Base-by-base conservation (phyloP, 2,888 invertebrate species). In the Parnassius smintheus region DNA sequence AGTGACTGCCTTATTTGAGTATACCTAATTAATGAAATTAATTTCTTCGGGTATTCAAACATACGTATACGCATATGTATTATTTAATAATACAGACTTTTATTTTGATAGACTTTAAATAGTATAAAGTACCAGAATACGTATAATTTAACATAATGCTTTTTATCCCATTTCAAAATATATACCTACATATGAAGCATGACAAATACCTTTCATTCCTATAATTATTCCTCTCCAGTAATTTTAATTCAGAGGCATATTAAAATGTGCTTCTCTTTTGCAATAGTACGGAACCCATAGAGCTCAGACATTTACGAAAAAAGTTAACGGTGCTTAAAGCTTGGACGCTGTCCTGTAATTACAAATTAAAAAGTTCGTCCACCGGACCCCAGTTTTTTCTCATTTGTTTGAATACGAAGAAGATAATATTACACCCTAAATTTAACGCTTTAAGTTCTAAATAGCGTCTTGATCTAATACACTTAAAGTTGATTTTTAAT, bases 301-400 rank as follows among this genome's bases (percentile, higher is more conserved):
- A 79, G 81, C 78, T 79, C 78, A 81, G 86, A 84, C 83, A 85
- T 86, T 88, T 85, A 81, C 82, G 81, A 83, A 89, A 87, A 60
- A 90, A 91, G 88, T 88, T 90, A 91, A 91, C 90, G 91, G 85
- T 80, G 84, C 91, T 84, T 87, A 86, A 86, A 90, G 89, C 88
- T 83, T 81, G 89, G 88, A 83, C 90, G 78, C 77, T 86, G 88
- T 87, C 88, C 90, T 91, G 86, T 91, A 91, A 91, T 91, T 91
- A 91, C 90, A 77, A 90, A 91, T 91, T 91, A 90, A 91, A 91
- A 91, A 91, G 80, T 91, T 90, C 81, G 86, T 83, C 86, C 80
- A 78, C 75, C 75, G 85, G 85, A 84, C 85, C 85, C 85, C 81
- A 76, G 76, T 88, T 91, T 91, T 91, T 91, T 90, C 86, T 83